Conservation (phyloP, 2,888 invertebrate genomes). For the Leptopilina syphax region DNA sequence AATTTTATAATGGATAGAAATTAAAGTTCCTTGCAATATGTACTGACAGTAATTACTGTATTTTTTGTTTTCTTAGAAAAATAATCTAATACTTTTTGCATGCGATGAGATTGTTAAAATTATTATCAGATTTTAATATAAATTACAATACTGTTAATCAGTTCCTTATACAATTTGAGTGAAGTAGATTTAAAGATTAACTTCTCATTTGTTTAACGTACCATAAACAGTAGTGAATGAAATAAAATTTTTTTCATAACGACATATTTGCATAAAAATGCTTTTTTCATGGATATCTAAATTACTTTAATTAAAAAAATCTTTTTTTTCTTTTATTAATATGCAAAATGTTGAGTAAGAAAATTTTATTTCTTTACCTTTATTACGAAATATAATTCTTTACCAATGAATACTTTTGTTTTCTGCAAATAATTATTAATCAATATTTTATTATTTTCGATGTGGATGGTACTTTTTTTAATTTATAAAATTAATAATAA, state of each 20-base stretch:
- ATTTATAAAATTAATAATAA: too few relatives aligned
- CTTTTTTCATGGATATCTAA: background rate
- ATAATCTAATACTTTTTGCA: slow-evolving; percentile 1
- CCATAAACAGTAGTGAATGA: background rate
- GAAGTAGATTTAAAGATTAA: slow-evolving; percentile 5
- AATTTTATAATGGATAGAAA: too few relatives aligned
- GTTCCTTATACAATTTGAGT: background rate
- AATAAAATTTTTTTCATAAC: slow-evolving; percentile 7
- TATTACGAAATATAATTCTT: too few relatives aligned
- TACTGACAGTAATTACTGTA: background rate
- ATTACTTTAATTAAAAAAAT: slow-evolving; percentile 2
- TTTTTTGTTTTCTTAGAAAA: background rate
- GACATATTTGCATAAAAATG: slow-evolving; percentile 12
- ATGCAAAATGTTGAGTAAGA: too few relatives aligned
- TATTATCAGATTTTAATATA: slow-evolving; percentile 17
- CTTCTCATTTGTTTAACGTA: slow-evolving; percentile 6
- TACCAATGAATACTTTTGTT: too few relatives aligned
- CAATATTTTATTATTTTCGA: too few relatives aligned
- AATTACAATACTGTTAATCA: slow-evolving; percentile 12
- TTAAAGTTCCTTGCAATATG: background rate
- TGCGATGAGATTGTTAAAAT: slow-evolving; percentile 9
- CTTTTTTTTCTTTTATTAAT: too few relatives aligned
- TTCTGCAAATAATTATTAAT: too few relatives aligned
- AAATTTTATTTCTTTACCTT: too few relatives aligned
- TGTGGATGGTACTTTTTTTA: too few relatives aligned